Percentiles rank a stretch among this genome's conserved stretches.
phyloP scores from a whole-genome alignment of 2,888 invertebrate genomes.

The Phengaris alcon region DNA sequence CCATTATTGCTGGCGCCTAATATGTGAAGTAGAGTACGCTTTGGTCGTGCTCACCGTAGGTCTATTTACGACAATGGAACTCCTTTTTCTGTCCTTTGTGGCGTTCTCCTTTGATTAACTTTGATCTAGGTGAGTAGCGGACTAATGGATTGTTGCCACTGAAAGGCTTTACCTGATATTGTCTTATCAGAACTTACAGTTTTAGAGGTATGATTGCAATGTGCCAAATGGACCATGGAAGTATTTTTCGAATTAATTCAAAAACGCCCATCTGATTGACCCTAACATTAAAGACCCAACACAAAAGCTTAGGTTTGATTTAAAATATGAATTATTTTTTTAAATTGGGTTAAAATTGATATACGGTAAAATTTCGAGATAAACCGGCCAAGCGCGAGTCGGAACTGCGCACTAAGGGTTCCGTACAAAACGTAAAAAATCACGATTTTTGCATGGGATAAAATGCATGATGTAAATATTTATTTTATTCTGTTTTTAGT shows the following conservation, averaged over 20 bases:
- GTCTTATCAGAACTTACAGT: constrained; percentile 35
- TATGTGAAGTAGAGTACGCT: constrained; percentile 51
- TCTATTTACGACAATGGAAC: constrained; percentile 67
- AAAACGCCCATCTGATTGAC: too few relatives aligned
- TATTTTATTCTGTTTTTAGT: too few relatives aligned
- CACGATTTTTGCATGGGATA: too few relatives aligned
- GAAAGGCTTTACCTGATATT: constrained; percentile 50
- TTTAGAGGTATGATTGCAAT: constrained; percentile 29
- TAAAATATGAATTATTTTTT: too few relatives aligned
- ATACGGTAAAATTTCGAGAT: not conserved
- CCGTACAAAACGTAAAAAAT: too few relatives aligned
- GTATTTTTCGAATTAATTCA: too few relatives aligned
- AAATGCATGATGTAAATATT: too few relatives aligned
- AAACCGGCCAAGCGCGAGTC: not conserved
- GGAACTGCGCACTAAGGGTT: not conserved
- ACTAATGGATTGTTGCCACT: constrained; percentile 66
- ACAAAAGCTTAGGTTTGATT: too few relatives aligned
- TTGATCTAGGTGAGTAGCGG: constrained; percentile 74
- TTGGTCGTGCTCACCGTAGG: constrained; percentile 31
- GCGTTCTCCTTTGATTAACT: constrained; percentile 75
- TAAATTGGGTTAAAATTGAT: too few relatives aligned
- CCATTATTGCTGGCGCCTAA: not conserved
- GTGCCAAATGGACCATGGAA: constrained; percentile 18
- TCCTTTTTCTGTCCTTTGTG: constrained; percentile 75
- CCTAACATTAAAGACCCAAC: too few relatives aligned